A percentile compares a stretch with the other conserved stretches of the same genome.
phyloP scores from a whole-genome alignment of 2,888 invertebrate genomes.

The Apoda limacodes region DNA sequence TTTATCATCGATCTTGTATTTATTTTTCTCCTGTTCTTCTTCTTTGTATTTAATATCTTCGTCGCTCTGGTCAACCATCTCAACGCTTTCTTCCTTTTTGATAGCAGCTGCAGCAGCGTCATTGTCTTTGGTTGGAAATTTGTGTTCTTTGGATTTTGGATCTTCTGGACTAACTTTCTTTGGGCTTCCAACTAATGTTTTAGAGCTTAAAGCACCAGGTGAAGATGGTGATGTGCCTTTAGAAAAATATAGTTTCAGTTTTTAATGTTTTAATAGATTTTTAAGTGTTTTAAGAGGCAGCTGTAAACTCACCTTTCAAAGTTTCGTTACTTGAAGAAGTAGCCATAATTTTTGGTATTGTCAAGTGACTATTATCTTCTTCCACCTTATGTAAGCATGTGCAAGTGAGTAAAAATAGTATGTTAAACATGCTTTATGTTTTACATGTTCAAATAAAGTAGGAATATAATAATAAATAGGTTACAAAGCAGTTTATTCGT shows the following conservation, averaged over 20 bases:
- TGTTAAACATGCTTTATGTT: not conserved
- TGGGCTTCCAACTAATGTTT: slow-evolving; percentile 76
- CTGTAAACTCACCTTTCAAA: slow-evolving; percentile 73
- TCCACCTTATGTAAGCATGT: slow-evolving; percentile 52
- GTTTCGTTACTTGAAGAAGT: slow-evolving; percentile 83
- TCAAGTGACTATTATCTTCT: slow-evolving; percentile 72
- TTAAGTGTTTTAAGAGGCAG: too few species aligned
- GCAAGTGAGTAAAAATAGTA: slow-evolving; percentile 10
- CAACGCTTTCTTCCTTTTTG: slow-evolving; percentile 56
- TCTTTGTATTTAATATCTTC: slow-evolving; percentile 59
- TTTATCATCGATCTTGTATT: slow-evolving; percentile 49
- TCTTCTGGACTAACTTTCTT: slow-evolving; percentile 48
- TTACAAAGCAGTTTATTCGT: too few species aligned
- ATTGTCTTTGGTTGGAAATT: slow-evolving; percentile 43
- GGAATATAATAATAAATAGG: too few species aligned
- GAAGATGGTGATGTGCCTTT: slow-evolving; percentile 72
- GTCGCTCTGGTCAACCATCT: slow-evolving; percentile 56
- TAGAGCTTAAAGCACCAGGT: slow-evolving; percentile 79
- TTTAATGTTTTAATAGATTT: too few species aligned
- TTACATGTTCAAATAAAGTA: too few species aligned
- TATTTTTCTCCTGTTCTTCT: slow-evolving; percentile 50
- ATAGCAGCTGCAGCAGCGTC: slow-evolving; percentile 37
- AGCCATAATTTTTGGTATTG: slow-evolving; percentile 79
- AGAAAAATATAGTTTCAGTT: slow-evolving; percentile 1
- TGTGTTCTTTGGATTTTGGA: slow-evolving; percentile 26